Evolutionary conservation across 2,797 vertebrate species (phyloP), one percentile per base, ranked within the genome.

Genomic region (Tamandua tetradactyla): DNA sequence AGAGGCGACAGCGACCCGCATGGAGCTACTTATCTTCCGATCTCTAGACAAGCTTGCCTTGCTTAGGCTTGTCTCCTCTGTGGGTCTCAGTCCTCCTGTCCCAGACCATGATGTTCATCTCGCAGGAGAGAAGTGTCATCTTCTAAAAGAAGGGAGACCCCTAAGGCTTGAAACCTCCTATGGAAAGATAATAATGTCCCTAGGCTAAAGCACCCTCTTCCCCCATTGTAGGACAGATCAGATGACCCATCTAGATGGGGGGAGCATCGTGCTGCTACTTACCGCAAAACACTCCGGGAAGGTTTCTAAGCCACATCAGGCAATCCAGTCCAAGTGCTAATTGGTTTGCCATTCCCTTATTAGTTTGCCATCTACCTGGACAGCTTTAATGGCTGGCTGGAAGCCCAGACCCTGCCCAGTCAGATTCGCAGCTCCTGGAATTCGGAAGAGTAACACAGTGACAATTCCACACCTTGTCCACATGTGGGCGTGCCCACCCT

Each of bases 351-450:
- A 5, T 94, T 96, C 72, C 90, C 81, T 96, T 97, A 97, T 93
- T 98, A 97, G 94, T 94, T 94, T 93, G 11, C 88, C 95, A 96
- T 94, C 96, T 97, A 96, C 86, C 72, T 44, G 76, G 81, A 91
- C 5, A 96, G 94, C 96, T 97, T n/a, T 95, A 96, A 97, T 78
- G 18, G 92, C 96, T 98, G 98, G 97, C 89, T 91, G 6, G 85
- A 95, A 95, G 80, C 96, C 64, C 92, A 0, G 2, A 81, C 87
- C 97, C 94, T 97, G 95, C 97, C 97, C 97, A 96, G 94, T 89
- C 97, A 97, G 96, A 97, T 96, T 97, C 98, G 96, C 98, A 98
- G 97, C 95, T 98, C 92, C 88, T 72, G n/a, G 94, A 94, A 94
- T 96, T 96, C 96, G 95, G 95, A 97, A 97, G 74, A 74, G 76